Evolutionary conservation across 2,888 invertebrate species (phyloP), one percentile per base, ranked within the genome.

Genomic region (Syrphus vitripennis): DNA sequence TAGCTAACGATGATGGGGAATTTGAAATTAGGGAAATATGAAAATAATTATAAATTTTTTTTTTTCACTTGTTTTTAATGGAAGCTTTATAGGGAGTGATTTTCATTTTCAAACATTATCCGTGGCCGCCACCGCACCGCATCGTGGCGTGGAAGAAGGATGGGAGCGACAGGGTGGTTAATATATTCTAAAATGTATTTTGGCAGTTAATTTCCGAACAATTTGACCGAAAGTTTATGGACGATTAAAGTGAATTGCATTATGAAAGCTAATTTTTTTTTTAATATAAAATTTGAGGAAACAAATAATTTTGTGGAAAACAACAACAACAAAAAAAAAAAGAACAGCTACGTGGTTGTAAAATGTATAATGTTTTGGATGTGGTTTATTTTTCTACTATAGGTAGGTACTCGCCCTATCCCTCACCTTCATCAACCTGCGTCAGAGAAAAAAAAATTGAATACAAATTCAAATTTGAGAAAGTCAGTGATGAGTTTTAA

Each of bases 41-140:
- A 70, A 74, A 83, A 79, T 83, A 83, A 79, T 79, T 83, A 70
- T 65, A 70, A 50, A 79, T 57, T 79, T 83, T 69, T 57, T 79
- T 83, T 69, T 79, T 50, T 34, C 4, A 12, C 14, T 34, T 50
- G 4, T 26, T 48, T 48, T 65, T 48, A 40, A 78, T 78, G 67
- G 67, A 72, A 67, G 37, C 67, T 29, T 29, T 26, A 57, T 55
- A 78, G 31, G 29, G 61, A 34, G 55, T 59, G 53, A 61, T 45
- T 61, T 57, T 74, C 48, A 34, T 67, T 67, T 67, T n/a, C 1
- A 24, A 50, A 37, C 2, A 34, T 59, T 61, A 1, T 76, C 42
- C 42, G n/a, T n/a, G n/a, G n/a, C 24, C 9, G 16, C 26, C n/a
- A 42, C 5, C 6, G n/a, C n/a, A n/a, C n/a, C n/a, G 21, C 7